Percentiles rank a stretch among this genome's conserved stretches.
These are phyloP conservation scores for Medauroidea extradentata DNA, from an alignment of 1,140 invertebrate species.

Conservation along the genomic window DNA sequence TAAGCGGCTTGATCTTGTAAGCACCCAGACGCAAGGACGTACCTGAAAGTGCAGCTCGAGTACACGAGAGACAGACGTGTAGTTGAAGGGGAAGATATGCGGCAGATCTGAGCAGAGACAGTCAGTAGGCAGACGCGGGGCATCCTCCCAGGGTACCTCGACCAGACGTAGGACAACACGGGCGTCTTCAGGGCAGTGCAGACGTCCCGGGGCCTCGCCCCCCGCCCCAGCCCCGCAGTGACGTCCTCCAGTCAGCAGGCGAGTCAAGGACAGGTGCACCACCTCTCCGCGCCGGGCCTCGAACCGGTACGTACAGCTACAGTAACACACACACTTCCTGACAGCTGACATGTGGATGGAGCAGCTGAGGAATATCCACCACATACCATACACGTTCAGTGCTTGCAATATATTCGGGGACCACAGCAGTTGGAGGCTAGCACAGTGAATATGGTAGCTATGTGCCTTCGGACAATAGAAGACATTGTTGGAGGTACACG, in stretches of 20 bases:
- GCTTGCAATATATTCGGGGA: too few relatives aligned
- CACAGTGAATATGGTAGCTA: too few relatives aligned
- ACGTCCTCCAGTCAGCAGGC: slow-evolving; percentile 55
- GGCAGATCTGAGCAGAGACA: slow-evolving; percentile 63
- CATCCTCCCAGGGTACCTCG: slow-evolving; percentile 68
- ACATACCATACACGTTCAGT: too few relatives aligned
- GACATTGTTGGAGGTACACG: too few relatives aligned
- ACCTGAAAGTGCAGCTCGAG: slow-evolving; percentile 70
- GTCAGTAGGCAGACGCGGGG: slow-evolving; percentile 58
- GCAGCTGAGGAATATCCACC: too few relatives aligned
- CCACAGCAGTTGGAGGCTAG: too few relatives aligned
- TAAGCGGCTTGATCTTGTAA: too few relatives aligned
- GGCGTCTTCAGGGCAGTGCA: not conserved
- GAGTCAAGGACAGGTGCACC: slow-evolving; percentile 61
- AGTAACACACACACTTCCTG: slow-evolving; percentile 30
- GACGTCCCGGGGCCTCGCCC: not conserved
- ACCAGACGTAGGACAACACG: slow-evolving; percentile 46
- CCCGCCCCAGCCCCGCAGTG: slow-evolving; percentile 42
- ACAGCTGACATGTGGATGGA: too few relatives aligned
- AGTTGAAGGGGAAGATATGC: slow-evolving; percentile 59
- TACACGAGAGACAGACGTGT: slow-evolving; percentile 68
- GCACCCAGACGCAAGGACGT: too few relatives aligned
- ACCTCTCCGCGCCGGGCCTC: slow-evolving; percentile 74
- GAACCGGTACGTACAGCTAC: slow-evolving; percentile 78
- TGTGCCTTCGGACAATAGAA: too few relatives aligned